Evolutionary conservation across 2,797 vertebrate genomes (phyloP).

Genomic region (Pachyuromys duprasi): DNA sequence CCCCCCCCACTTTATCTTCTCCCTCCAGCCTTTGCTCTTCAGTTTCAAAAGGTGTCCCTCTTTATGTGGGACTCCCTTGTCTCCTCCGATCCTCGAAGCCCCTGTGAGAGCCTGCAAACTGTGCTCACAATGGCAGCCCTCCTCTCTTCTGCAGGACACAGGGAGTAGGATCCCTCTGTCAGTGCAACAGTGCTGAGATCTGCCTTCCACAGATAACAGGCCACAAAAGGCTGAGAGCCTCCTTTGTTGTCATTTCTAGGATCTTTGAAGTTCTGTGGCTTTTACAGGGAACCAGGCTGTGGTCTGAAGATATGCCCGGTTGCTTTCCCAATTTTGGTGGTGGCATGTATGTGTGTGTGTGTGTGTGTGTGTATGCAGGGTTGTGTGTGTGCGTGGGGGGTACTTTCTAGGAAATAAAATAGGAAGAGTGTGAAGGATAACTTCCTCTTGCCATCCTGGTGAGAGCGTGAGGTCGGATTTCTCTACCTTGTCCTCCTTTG

Average conservation of each 20-base stretch:
- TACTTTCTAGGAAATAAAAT: neutral
- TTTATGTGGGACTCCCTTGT: neutral
- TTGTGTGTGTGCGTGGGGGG: neutral
- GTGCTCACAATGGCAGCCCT: neutral
- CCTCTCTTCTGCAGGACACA: neutral
- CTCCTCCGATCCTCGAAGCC: conserved; percentile 5
- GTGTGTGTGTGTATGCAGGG: neutral
- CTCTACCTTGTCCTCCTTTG: neutral
- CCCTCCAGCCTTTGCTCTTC: neutral
- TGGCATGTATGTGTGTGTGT: neutral
- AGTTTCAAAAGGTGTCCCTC: neutral
- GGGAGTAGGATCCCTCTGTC: neutral
- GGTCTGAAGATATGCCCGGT: neutral
- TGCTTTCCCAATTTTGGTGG: neutral
- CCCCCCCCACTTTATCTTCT: neutral
- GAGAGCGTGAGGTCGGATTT: neutral
- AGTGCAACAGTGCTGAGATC: neutral
- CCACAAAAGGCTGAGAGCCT: neutral
- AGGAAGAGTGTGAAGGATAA: neutral
- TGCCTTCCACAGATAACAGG: neutral
- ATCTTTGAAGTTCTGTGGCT: neutral
- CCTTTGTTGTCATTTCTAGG: neutral
- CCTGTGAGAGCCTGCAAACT: neutral
- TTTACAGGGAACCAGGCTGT: neutral
- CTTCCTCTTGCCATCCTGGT: neutral